Evolutionary conservation across 2,888 invertebrate genomes (phyloP), one percentile per base, ranked within the genome.

Genomic region (Drosophila ustulata): DNA sequence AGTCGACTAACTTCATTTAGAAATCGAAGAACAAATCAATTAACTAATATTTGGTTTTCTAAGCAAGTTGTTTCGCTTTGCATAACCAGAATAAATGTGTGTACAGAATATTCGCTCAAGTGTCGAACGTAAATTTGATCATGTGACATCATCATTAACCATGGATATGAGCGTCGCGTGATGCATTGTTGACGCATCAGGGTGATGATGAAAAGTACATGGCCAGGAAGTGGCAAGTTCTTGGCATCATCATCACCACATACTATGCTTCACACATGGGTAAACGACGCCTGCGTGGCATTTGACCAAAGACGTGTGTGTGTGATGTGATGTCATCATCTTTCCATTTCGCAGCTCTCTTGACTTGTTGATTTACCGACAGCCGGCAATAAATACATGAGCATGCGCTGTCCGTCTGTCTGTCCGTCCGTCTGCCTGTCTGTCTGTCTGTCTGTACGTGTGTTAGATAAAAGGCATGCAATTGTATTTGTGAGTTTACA

Each of bases 81-180:
- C 39, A 58, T 58, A 41, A n/a, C 39, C n/a, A 13, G 46, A 37
- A 13, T 37, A 23, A 18, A 18, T 18, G 18, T 43, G 23, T 18
- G n/a, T 8, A 3, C 9, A 39, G 55, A 45, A 11, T 46, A 47
- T 51, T 55, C 13, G 13, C 30, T 30, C 26, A 30, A 45, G 46
- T 53, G 46, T 32, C 3, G 37, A 70, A 52, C 61, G 53, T 76
- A 50, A 53, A 66, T 70, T 71, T 57, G 69, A 71, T 75, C 83
- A 83, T 88, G 88, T 83, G 83, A 83, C 83, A 88, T 83, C 83
- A 83, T 79, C 77, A 41, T 43, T 49, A 59, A 37, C 55, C 50
- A 57, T 41, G 39, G n/a, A 37, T 18, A 18, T 11, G n/a, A 18
- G 32, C 45, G 57, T 77, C 59, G 67, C 80, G 67, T 79, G 80